These are phyloP conservation scores for Megalops atlanticus DNA, from an alignment of 2,113 vertebrate species.

Conservation along the genomic window DNA sequence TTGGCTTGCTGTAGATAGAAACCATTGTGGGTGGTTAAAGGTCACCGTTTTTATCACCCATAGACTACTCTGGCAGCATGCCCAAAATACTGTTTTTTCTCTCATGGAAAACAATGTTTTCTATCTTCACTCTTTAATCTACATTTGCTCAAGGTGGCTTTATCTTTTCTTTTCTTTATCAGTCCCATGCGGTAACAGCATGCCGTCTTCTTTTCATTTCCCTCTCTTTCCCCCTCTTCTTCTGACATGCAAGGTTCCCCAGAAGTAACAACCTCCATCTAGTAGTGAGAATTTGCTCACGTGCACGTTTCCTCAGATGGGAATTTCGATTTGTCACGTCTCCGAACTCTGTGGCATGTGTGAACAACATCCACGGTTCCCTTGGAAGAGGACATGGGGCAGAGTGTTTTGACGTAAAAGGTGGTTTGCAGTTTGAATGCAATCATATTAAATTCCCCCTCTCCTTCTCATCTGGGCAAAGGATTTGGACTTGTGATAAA, in stretches of 20 bases:
- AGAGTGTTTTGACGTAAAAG: too few relatives aligned
- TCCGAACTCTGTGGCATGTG: too few relatives aligned
- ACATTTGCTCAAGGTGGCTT: slow-evolving; percentile 43
- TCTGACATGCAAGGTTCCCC: slow-evolving; percentile 66
- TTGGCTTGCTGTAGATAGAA: slow-evolving; percentile 38
- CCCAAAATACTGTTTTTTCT: background rate
- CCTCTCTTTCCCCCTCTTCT: slow-evolving; percentile 52
- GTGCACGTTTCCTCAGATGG: background rate
- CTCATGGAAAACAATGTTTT: slow-evolving; percentile 45
- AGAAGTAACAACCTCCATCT: slow-evolving; percentile 47
- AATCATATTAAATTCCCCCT: too few relatives aligned
- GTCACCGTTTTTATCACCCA: slow-evolving; percentile 47
- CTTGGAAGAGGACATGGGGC: too few relatives aligned
- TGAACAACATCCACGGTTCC: too few relatives aligned
- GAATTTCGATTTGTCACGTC: too few relatives aligned
- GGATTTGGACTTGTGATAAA: too few relatives aligned
- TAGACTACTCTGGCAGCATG: slow-evolving; percentile 31
- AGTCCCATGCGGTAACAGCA: slow-evolving; percentile 53
- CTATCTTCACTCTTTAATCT: slow-evolving; percentile 40
- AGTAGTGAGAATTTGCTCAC: background rate
- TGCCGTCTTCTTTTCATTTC: slow-evolving; percentile 44
- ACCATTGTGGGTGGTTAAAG: slow-evolving; percentile 20
- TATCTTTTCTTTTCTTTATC: slow-evolving; percentile 65
- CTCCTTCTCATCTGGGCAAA: too few relatives aligned
- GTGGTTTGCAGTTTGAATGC: too few relatives aligned